phyloP scores from a whole-genome alignment of 2,113 vertebrate genomes.

The Meriones unguiculatus region DNA sequence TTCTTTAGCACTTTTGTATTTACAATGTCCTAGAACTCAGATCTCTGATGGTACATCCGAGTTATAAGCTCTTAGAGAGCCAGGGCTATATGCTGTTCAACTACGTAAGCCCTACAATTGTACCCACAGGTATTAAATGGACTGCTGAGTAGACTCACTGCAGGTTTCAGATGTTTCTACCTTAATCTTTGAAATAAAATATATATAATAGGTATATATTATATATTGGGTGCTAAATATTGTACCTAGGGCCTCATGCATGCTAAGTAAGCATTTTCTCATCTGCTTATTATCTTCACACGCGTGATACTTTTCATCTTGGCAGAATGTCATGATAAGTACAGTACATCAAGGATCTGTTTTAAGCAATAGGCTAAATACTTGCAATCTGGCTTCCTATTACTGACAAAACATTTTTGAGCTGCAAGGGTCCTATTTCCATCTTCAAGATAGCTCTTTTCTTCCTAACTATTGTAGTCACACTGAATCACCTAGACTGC shows the following conservation, averaged over 20 bases:
- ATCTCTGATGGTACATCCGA: neutral
- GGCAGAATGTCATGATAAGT: neutral
- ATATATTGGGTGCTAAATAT: neutral
- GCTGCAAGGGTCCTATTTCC: neutral
- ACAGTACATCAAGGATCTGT: neutral
- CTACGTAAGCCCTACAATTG: neutral
- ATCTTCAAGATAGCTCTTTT: neutral
- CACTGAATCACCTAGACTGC: neutral
- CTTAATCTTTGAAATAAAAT: neutral
- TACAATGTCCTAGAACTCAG: neutral
- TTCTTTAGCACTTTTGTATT: slow-evolving; percentile 5
- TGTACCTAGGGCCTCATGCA: neutral
- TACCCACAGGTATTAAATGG: neutral
- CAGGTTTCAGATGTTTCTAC: slow-evolving; percentile 45
- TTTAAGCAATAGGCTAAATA: slow-evolving; percentile 3
- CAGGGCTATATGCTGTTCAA: neutral
- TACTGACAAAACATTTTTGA: neutral
- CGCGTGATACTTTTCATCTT: neutral
- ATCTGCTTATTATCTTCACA: neutral
- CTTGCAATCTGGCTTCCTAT: neutral
- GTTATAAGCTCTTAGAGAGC: neutral
- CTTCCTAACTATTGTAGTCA: neutral
- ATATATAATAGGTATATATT: neutral
- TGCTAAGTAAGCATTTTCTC: neutral
- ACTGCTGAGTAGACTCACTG: neutral